Base-by-base conservation (phyloP, 2,113 vertebrate species). In the Atractosteus spatula region DNA sequence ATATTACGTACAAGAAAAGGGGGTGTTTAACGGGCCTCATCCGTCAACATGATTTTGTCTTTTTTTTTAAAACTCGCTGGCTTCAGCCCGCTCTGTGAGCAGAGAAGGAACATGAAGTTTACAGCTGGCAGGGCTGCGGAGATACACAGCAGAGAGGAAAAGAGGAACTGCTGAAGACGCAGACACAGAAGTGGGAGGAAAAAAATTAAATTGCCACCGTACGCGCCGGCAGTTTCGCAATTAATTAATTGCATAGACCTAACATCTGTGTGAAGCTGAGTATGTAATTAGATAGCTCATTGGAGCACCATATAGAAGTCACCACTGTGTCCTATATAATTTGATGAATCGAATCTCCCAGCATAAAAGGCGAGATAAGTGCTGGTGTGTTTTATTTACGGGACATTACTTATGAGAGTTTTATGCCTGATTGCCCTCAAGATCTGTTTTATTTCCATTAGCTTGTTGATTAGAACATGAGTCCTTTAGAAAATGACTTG, bases 371-470 rank as follows among this genome's bases (percentile, higher is more conserved):
- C 66, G 13, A 66, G 7, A 7, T 42, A 66, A 66, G 42, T 42
- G n/a, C 13, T 47, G 42, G 64, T 59, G 73, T 74, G 68, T 55
- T 76, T 68, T 70, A 51, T 70, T 72, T 47, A 75, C 17, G 65
- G 74, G 68, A 75, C 51, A 71, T 72, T 42, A 66, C 43, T 70
- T 41, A 10, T 70, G 41, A 68, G 16, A 41, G 42, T 41, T 8
- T 29, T 16, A 61, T 62, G 43, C 56, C 13, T 61, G 42, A 62
- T 44, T 65, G 44, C 62, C 62, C 14, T 42, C 29, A 65, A 12
- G 44, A 44, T 43, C 13, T 45, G 43, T 47, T 66, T 66, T 42
- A 41, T 44, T 41, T 16, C 43, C 43, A 44, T 42, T 45, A 43
- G 7, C 5, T 47, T 42, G 3, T 66, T 47, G 64, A 66, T n/a